Evolutionary conservation across 1,140 invertebrate species (phyloP).

Genomic region (Neotoxoptera formosana): DNA sequence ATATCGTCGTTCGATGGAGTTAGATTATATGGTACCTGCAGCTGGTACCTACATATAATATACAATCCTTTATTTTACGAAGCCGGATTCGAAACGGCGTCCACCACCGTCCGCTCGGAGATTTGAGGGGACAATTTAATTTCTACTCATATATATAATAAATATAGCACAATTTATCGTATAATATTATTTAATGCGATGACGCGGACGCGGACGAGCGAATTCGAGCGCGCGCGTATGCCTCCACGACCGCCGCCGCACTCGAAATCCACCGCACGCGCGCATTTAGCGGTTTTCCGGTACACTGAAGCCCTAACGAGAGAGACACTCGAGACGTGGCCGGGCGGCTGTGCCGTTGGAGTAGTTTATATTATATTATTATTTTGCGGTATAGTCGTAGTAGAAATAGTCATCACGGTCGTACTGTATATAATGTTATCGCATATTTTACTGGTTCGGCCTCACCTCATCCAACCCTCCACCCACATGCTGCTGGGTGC

Average conservation of each 20-base stretch:
- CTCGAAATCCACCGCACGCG: neutral
- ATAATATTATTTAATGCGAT: neutral
- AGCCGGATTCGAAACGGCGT: neutral
- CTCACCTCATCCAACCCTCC: neutral
- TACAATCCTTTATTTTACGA: neutral
- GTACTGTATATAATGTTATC: neutral
- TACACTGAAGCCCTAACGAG: slow-evolving; percentile 31
- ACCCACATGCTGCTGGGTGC: neutral
- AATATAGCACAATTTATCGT: neutral
- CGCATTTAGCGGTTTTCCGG: slow-evolving; percentile 41
- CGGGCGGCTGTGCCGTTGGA: neutral
- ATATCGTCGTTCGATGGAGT: too few species aligned
- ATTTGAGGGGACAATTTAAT: neutral
- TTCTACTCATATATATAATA: neutral
- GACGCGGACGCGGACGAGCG: neutral
- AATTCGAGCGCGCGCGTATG: neutral
- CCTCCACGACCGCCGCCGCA: neutral
- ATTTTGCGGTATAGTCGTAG: neutral
- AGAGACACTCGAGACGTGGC: neutral
- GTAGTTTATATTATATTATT: slow-evolving; percentile 5
- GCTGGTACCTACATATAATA: too few species aligned
- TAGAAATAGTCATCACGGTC: neutral
- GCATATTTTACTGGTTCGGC: neutral
- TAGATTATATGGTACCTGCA: too few species aligned
- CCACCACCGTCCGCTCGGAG: neutral